A percentile compares a stretch with the other conserved stretches of the same genome.
Conservation (phyloP, 2,113 vertebrate species). For the Marmota flaviventris region DNA sequence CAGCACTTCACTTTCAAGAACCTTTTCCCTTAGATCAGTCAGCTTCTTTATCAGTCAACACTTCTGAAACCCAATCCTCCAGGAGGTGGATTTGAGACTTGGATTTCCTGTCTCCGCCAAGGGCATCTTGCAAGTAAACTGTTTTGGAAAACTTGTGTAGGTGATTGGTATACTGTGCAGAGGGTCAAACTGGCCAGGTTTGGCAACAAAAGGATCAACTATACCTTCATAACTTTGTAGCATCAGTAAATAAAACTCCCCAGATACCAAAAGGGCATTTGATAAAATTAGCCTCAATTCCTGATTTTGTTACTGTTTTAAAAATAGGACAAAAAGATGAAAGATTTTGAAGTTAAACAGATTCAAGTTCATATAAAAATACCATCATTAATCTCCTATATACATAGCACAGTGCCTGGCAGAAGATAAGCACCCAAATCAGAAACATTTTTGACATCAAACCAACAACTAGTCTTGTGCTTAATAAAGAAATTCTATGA, state of each 20-base stretch:
- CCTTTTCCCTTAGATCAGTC: background rate
- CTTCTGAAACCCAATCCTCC: background rate
- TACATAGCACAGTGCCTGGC: background rate
- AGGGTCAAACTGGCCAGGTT: background rate
- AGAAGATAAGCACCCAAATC: background rate
- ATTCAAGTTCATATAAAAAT: background rate
- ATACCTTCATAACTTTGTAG: background rate
- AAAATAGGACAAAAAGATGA: background rate
- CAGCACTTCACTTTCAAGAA: background rate
- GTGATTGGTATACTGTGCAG: background rate
- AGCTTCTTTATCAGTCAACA: background rate
- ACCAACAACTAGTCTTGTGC: background rate
- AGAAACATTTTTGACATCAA: background rate
- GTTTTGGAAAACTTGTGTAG: background rate
- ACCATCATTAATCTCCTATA: background rate
- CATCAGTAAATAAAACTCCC: slow-evolving; percentile 11
- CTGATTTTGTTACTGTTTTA: background rate
- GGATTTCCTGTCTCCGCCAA: background rate
- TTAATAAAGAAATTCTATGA: background rate
- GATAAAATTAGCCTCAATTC: slow-evolving; percentile 21
- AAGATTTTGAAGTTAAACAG: background rate
- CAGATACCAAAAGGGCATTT: background rate
- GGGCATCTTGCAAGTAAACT: background rate
- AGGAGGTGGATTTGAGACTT: background rate
- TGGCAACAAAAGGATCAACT: background rate